These are phyloP conservation scores for Orientallactaga sibirica DNA, from an alignment of 2,797 vertebrate species.

Conservation along the genomic window DNA sequence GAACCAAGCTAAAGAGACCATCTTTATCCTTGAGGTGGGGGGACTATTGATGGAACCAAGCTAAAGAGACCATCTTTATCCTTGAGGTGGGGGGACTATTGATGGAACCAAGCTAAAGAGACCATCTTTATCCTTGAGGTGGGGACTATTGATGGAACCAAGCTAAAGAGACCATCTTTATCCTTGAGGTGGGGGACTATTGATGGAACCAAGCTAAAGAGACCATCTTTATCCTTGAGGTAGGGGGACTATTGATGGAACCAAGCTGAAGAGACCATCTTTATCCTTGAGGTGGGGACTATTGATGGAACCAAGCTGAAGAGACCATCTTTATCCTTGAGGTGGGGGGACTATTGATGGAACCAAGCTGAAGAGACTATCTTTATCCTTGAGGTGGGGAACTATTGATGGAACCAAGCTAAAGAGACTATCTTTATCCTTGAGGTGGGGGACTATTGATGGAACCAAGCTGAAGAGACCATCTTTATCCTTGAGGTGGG, in stretches of 20 bases:
- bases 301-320: neutral
- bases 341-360: neutral
- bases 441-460: neutral
- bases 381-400: too few species aligned
- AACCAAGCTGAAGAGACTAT: too few species aligned
- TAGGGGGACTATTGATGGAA: neutral
- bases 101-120: too few species aligned
- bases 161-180: neutral
- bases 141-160: neutral
- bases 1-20: too few species aligned
- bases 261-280: too few species aligned
- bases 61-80: neutral
- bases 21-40: neutral
- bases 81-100: neutral
- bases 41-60: too few species aligned
- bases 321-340: neutral
- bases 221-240: too few species aligned
- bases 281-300: too few species aligned
- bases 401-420: neutral
- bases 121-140: too few species aligned
- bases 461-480: too few species aligned
- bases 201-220: too few species aligned
- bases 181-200: neutral
- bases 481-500: too few species aligned
- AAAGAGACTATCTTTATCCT: neutral